Conservation (phyloP, 2,888 invertebrate species). For the Platynereis dumerilii region DNA sequence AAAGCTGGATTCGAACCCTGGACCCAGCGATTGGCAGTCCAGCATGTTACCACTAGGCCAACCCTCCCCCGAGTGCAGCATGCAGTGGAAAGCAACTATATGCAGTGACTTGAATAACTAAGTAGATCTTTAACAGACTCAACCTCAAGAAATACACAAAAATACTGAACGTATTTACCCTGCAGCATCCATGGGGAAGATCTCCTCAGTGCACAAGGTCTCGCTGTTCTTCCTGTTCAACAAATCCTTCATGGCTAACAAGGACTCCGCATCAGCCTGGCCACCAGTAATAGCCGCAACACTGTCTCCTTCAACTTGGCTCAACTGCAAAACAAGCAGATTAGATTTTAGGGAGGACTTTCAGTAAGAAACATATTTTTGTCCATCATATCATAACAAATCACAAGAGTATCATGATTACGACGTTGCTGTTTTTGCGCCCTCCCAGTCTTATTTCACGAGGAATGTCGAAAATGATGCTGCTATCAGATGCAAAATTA, state of each 20-base stretch:
- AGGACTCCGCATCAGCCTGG: constrained; percentile 86
- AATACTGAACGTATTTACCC: constrained; percentile 46
- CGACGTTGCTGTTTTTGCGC: not conserved
- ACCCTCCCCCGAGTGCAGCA: too few species aligned
- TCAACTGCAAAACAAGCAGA: constrained; percentile 6
- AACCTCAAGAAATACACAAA: too few species aligned
- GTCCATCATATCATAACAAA: not conserved
- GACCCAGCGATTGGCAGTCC: too few species aligned
- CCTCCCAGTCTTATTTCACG: too few species aligned
- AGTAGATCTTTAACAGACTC: too few species aligned
- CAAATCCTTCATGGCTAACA: constrained; percentile 91
- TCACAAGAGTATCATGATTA: not conserved
- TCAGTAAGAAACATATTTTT: not conserved
- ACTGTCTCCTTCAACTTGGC: constrained; percentile 24
- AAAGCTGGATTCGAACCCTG: too few species aligned
- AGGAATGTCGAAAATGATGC: too few species aligned
- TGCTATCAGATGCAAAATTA: too few species aligned
- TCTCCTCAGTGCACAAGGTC: constrained; percentile 86
- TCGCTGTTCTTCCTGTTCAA: constrained; percentile 87
- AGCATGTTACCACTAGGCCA: too few species aligned
- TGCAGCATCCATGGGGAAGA: constrained; percentile 73
- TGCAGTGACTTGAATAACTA: too few species aligned
- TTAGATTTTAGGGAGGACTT: not conserved
- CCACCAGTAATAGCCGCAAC: constrained; percentile 89
- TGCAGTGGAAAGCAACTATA: too few species aligned